Evolutionary conservation across 2,113 vertebrate genomes (phyloP), one percentile per base, ranked within the genome.

Genomic region (Aphelocoma coerulescens): DNA sequence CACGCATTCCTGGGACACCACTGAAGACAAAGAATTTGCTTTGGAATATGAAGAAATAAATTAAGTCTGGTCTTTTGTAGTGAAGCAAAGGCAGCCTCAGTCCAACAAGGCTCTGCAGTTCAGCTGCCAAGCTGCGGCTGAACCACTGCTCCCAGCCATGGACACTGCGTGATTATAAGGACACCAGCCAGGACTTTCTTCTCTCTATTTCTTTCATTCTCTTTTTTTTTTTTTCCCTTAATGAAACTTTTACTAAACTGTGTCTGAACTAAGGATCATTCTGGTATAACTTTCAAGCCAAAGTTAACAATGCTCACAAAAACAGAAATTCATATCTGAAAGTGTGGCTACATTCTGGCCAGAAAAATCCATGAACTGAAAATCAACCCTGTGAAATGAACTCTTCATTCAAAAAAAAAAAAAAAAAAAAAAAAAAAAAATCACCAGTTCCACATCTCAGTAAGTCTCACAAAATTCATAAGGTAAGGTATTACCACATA

Each of bases 131-230:
- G 46, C 68, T 16, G 46, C 19, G 10, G 16, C 77, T 4, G 8
- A 77, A 46, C 16, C 9, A 51, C 71, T 55, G 81, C 79, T 79
- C 59, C 4, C 24, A 81, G 44, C 41, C 58, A 69, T 32, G 10
- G 1, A 10, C 6, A 22, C 71, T 41, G 75, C 7, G 1, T 6
- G 35, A 72, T 24, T 12, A 13, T 48, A 83, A 94, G 19, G 49
- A 92, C 81, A 83, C 82, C 91, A 94, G 73, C 67, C 54, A 28
- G 30, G 88, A 67, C 73, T 85, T 90, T 95, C 89, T 94, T 87
- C 80, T 73, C 28, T n/a, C 28, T 28, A 76, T 77, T 93, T 71
- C 21, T 68, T 76, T 57, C 15, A 18, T 85, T 84, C 7, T n/a
- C 3, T 21, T 52, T 59, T 41, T 58, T 49, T 37, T 14, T 46